Evolutionary conservation across 2,888 invertebrate species (phyloP), one percentile per base, ranked within the genome.

Genomic region (Thyatira batis): DNA sequence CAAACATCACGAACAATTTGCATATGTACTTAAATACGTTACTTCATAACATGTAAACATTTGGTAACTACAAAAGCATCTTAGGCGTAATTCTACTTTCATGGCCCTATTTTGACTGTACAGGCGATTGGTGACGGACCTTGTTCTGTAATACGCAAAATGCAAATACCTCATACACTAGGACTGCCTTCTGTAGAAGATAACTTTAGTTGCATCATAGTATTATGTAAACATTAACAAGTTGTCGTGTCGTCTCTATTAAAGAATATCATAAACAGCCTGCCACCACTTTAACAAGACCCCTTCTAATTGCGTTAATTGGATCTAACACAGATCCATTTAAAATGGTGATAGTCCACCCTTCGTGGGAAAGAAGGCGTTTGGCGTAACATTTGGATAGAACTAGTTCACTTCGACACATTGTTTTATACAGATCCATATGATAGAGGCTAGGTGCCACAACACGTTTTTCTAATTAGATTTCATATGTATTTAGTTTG

Each of bases 211-310:
- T 79, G 73, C 82, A 61, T 78, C 76, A 83, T 60, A 58, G 57
- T 59, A 65, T 85, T 82, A 82, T 78, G 80, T 80, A 81, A 85
- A 79, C 76, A 65, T 79, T 84, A 82, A 83, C 85, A 81, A 74
- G 71, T 67, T 69, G 56, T 65, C 60, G 70, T 69, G 71, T 84
- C 80, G 75, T 82, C 76, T 80, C 78, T 78, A 81, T 84, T 84
- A 78, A 76, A 79, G 76, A 60, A 58, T 65, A 66, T 67, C 67
- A 63, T 70, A 55, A 57, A 63, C 55, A 58, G 57, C 61, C 49
- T 51, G 63, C 78, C 75, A 63, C 79, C 75, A 74, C 33, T 52
- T 21, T 65, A 66, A 63, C 51, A 46, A 63, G 78, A 75, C 50
- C 76, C 57, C 45, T 67, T 8, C 20, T 10, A 48, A 21, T 45